These are phyloP conservation scores for Ia io DNA, from an alignment of 2,113 vertebrate species.

Conservation along the genomic window DNA sequence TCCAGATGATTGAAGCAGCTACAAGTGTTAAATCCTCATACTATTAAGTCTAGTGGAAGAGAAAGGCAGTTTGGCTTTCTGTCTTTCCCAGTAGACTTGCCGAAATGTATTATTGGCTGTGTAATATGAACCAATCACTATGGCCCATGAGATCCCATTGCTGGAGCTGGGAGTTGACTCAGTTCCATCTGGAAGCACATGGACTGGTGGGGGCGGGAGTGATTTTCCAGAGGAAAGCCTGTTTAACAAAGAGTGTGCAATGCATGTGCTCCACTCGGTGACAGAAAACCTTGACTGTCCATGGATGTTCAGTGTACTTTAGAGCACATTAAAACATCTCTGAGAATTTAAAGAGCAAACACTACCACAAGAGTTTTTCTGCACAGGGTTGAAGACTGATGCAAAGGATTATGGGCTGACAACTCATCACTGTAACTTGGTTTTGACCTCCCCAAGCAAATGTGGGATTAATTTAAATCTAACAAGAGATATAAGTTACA, in stretches of 20 bases:
- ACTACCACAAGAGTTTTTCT: not conserved
- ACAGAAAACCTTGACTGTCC: not conserved
- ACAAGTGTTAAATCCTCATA: not conserved
- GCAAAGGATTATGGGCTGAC: not conserved
- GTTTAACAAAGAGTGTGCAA: not conserved
- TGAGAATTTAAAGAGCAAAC: not conserved
- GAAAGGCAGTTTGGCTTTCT: not conserved
- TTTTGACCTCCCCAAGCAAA: constrained; percentile 37
- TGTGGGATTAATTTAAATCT: constrained; percentile 51
- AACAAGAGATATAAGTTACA: constrained; percentile 36
- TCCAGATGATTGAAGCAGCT: not conserved
- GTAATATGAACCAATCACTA: not conserved
- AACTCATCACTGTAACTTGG: not conserved
- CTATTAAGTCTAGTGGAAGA: not conserved
- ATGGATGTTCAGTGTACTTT: not conserved
- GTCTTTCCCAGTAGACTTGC: not conserved
- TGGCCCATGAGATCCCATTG: not conserved
- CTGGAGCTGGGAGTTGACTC: not conserved
- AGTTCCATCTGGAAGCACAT: not conserved
- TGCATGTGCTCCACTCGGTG: not conserved
- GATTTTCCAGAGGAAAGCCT: not conserved
- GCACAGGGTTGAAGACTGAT: not conserved
- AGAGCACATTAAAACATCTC: not conserved
- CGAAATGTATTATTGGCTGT: not conserved
- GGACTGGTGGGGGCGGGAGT: not conserved